Evolutionary conservation across 2,888 invertebrate species (phyloP).

Genomic region (Ophion obscuratus): DNA sequence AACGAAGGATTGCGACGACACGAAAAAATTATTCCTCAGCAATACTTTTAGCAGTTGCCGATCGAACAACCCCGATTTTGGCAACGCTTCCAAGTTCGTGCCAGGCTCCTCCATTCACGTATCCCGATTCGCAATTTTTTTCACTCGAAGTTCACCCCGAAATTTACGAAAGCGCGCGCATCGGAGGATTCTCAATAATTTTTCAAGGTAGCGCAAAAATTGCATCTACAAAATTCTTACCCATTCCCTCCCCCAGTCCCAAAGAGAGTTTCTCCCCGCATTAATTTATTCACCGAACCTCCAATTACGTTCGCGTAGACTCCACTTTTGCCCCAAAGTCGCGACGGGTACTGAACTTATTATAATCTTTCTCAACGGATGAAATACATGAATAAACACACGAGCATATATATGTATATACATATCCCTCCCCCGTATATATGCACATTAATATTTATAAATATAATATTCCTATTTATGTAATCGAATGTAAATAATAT

Average conservation of each 20-base stretch:
- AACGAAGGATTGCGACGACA: too few species aligned
- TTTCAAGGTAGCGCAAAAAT: background rate
- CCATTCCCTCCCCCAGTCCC: too few species aligned
- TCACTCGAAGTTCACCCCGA: background rate
- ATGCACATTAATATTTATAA: background rate
- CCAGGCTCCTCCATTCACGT: too few species aligned
- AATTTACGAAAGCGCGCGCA: conserved; percentile 44
- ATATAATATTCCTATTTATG: background rate
- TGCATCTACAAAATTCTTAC: too few species aligned
- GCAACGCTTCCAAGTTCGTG: too few species aligned
- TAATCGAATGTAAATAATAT: background rate
- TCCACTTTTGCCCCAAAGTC: conserved; percentile 54
- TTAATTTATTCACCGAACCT: conserved; percentile 13
- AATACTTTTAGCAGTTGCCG: too few species aligned
- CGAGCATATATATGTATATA: background rate
- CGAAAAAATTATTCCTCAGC: too few species aligned
- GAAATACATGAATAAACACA: too few species aligned
- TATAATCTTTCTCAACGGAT: background rate
- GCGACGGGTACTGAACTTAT: conserved; percentile 15
- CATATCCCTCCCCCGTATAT: conserved; percentile 7
- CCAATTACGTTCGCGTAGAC: conserved; percentile 23
- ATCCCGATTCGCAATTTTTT: too few species aligned
- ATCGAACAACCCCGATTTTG: too few species aligned
- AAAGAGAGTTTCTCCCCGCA: too few species aligned
- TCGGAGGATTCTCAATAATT: conserved; percentile 23